Conservation (phyloP, 1,140 invertebrate genomes). For the Drosophila sp. region DNA sequence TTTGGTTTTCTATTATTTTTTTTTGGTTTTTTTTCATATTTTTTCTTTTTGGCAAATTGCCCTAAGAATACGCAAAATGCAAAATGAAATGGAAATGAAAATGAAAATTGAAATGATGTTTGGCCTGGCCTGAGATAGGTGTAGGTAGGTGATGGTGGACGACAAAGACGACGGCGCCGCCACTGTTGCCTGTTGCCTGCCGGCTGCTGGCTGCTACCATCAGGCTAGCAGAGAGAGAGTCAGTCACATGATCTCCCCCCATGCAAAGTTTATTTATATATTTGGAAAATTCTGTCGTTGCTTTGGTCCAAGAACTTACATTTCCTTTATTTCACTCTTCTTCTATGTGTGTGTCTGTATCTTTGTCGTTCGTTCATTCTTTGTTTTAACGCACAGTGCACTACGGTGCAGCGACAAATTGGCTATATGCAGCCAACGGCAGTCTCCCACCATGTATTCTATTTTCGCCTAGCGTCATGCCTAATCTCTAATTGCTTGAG, state of each 20-base stretch:
- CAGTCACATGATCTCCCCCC: conserved; percentile 76
- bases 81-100: conserved; percentile 33
- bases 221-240: not conserved
- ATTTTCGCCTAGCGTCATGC: conserved; percentile 45
- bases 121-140: not conserved
- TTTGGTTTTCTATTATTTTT: conserved; percentile 18
- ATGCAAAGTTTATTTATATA: conserved; percentile 80
- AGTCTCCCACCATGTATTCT: conserved; percentile 1
- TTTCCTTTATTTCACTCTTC: conserved; percentile 15
- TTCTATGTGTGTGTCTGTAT: not conserved
- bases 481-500: conserved; percentile 57
- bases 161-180: conserved; percentile 29
- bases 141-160: conserved; percentile 11
- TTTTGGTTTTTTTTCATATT: not conserved
- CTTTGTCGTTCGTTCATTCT: not conserved
- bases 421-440: conserved; percentile 7
- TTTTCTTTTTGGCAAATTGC: conserved; percentile 35
- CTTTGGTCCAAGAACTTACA: conserved; percentile 23
- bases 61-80: conserved; percentile 23
- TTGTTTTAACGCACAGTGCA: not conserved
- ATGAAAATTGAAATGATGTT: conserved; percentile 52
- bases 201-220: conserved; percentile 29
- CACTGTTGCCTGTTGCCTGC: not conserved
- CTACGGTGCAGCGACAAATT: not conserved
- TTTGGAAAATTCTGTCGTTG: conserved; percentile 61